These are phyloP conservation scores for Champsocephalus esox DNA, from an alignment of 2,797 vertebrate species.

Conservation along the genomic window DNA sequence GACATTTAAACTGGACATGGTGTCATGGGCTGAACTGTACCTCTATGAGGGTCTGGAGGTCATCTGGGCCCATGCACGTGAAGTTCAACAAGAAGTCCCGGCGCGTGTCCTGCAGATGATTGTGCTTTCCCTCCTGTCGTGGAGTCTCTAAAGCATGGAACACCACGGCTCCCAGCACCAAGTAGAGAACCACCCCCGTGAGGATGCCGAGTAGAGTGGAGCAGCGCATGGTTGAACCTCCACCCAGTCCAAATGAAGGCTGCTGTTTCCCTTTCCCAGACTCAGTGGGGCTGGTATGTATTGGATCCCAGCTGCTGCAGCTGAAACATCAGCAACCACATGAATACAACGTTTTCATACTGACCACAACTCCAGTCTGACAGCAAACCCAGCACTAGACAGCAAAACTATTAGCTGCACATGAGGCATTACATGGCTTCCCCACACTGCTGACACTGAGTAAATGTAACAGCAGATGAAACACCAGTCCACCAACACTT, in stretches of 20 bases:
- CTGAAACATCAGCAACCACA: constrained; percentile 67
- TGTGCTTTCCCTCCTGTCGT: constrained; percentile 78
- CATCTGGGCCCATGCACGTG: constrained; percentile 81
- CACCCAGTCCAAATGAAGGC: constrained; percentile 51
- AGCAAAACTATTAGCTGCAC: constrained; percentile 40
- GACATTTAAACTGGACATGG: not conserved
- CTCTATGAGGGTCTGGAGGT: constrained; percentile 86
- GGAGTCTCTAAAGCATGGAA: constrained; percentile 89
- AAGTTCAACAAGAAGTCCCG: constrained; percentile 84
- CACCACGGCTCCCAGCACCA: constrained; percentile 90
- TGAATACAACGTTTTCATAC: constrained; percentile 26
- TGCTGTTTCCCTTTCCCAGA: constrained; percentile 55
- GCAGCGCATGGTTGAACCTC: constrained; percentile 86
- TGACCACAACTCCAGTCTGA: constrained; percentile 28
- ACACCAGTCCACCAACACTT: constrained; percentile 1
- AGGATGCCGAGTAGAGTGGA: constrained; percentile 88
- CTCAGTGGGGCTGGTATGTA: constrained; percentile 39
- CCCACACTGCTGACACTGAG: constrained; percentile 60
- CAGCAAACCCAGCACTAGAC: not conserved
- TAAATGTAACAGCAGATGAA: constrained; percentile 42
- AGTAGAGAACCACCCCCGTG: constrained; percentile 87
- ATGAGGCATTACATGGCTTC: constrained; percentile 55
- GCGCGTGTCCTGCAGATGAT: constrained; percentile 68
- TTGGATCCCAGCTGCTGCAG: constrained; percentile 71
- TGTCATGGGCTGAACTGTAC: constrained; percentile 68